Evolutionary conservation across 1,140 invertebrate genomes (phyloP).

Genomic region (Heliconius hermathena): DNA sequence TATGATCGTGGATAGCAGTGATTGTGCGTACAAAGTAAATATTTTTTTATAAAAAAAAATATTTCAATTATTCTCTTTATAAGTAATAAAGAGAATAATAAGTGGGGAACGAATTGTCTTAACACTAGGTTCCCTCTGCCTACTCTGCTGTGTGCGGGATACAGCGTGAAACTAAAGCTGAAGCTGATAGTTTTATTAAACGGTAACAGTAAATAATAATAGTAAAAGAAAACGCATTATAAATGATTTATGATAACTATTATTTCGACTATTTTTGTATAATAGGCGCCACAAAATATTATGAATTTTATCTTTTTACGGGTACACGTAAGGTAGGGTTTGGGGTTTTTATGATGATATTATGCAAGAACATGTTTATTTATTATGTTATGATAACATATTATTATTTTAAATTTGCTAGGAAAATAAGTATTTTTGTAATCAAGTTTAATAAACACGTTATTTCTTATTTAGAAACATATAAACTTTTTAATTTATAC

Average conservation of each 20-base stretch:
- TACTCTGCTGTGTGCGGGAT: too few relatives aligned
- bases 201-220: background rate
- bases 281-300: conserved; percentile 57
- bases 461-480: background rate
- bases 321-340: conserved; percentile 37
- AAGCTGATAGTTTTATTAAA: background rate
- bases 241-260: background rate
- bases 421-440: background rate
- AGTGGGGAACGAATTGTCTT: too few relatives aligned
- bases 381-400: background rate
- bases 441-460: background rate
- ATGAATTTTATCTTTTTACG: conserved; percentile 70
- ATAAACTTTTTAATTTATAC: too few relatives aligned
- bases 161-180: too few relatives aligned
- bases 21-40: conserved; percentile 29
- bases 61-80: too few relatives aligned
- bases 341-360: conserved; percentile 4
- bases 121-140: too few relatives aligned
- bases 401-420: background rate
- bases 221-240: background rate
- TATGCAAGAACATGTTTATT: conserved; percentile 14
- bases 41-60: background rate
- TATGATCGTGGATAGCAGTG: conserved; percentile 39
- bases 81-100: too few relatives aligned
- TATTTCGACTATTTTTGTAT: background rate